Evolutionary conservation across 2,888 invertebrate species (phyloP).

Genomic region (Xestia sexstrigata): DNA sequence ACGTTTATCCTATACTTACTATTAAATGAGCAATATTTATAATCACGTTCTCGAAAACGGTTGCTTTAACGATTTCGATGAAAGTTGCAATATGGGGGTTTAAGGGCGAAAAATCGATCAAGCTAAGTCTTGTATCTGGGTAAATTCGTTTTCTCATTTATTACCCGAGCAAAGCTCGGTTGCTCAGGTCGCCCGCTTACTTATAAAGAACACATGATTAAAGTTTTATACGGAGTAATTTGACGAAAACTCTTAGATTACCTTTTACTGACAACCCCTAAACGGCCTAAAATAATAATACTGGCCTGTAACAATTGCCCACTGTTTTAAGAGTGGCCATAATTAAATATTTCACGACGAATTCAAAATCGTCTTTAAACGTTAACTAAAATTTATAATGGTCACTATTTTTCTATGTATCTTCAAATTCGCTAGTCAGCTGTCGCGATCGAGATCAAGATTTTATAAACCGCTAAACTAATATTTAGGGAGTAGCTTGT

Average conservation of each 20-base stretch:
- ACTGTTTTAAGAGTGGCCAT: background rate
- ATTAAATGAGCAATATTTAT: background rate
- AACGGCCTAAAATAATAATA: background rate
- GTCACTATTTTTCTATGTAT: background rate
- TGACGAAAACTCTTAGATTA: background rate
- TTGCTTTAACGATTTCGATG: background rate
- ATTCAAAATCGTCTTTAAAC: background rate
- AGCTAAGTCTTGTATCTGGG: background rate
- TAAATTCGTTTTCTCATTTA: background rate
- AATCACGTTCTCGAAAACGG: background rate
- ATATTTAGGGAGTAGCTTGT: slow-evolving; percentile 29
- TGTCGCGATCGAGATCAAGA: slow-evolving; percentile 13
- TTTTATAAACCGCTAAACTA: slow-evolving; percentile 7
- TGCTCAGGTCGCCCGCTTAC: background rate
- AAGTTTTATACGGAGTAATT: background rate
- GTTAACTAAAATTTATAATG: background rate
- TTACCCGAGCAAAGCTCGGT: background rate
- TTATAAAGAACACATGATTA: background rate
- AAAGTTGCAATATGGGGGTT: background rate
- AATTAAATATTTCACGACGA: background rate
- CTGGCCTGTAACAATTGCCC: background rate
- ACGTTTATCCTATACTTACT: background rate
- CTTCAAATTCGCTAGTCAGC: slow-evolving; percentile 37
- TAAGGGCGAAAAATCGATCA: background rate
- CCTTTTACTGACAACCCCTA: too few species aligned